Evolutionary conservation across 2,113 vertebrate species (phyloP).

Genomic region (Sinocyclocheilus anophthalmus): DNA sequence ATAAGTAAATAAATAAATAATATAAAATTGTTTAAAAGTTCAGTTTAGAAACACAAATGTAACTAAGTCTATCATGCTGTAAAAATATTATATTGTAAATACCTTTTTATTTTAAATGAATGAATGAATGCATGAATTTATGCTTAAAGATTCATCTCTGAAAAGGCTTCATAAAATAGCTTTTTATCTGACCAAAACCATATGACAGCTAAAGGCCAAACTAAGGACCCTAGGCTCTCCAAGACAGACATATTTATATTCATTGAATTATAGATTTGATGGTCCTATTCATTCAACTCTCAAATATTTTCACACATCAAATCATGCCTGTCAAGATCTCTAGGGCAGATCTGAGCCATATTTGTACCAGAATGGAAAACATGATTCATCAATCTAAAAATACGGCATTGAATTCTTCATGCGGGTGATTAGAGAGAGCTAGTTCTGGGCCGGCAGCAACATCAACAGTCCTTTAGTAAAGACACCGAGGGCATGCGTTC

Average conservation of each 20-base stretch:
- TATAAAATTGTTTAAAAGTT: neutral
- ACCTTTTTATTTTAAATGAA: neutral
- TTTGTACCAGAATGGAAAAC: conserved; percentile 30
- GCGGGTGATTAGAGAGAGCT: conserved; percentile 9
- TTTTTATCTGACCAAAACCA: conserved; percentile 3
- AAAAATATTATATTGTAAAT: neutral
- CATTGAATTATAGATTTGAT: neutral
- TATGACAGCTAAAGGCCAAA: neutral
- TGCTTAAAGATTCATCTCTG: neutral
- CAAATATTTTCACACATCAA: conserved; percentile 31
- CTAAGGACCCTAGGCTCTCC: neutral
- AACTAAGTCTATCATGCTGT: neutral
- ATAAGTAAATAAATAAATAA: neutral
- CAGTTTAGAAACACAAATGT: neutral
- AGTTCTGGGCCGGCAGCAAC: conserved; percentile 4
- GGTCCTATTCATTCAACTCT: conserved; percentile 23
- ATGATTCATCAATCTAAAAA: conserved; percentile 30
- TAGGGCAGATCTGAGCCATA: conserved; percentile 11
- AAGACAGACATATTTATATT: neutral
- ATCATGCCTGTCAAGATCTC: conserved; percentile 20
- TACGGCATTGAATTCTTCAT: conserved; percentile 5
- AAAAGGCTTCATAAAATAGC: neutral
- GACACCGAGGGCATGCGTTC: neutral
- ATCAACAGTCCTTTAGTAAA: conserved; percentile 2
- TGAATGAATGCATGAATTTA: neutral